These are phyloP conservation scores for Brachypteracias leptosomus DNA, from an alignment of 2,113 vertebrate genomes.

Conservation along the genomic window DNA sequence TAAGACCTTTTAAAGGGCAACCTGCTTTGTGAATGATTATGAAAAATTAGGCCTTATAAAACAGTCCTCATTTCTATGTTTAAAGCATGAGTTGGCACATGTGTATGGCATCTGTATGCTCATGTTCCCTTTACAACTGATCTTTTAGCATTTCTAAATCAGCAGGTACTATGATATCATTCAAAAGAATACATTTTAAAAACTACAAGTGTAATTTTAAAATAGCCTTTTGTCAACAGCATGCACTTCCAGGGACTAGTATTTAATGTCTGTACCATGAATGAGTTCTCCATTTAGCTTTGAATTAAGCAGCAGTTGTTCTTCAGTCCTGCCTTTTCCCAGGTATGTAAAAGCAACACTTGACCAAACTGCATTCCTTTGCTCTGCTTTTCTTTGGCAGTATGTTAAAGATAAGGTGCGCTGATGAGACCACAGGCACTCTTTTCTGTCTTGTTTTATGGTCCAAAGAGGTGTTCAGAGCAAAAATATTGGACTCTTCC, in stretches of 20 bases:
- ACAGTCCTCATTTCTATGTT: neutral
- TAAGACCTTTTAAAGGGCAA: neutral
- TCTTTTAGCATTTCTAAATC: neutral
- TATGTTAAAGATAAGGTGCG: neutral
- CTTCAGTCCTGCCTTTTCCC: neutral
- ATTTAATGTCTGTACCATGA: neutral
- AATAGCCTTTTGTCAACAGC: neutral
- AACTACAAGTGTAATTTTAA: neutral
- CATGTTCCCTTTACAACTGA: neutral
- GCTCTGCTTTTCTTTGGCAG: neutral
- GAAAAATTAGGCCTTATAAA: neutral
- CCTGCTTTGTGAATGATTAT: neutral
- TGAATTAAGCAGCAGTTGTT: constrained; percentile 11
- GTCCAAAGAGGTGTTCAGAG: neutral
- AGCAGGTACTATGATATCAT: neutral
- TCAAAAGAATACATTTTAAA: neutral
- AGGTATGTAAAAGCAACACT: neutral
- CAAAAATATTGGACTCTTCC: neutral
- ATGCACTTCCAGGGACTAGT: neutral
- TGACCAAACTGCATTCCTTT: neutral
- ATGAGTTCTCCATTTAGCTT: neutral
- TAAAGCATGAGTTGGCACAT: neutral
- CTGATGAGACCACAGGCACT: neutral
- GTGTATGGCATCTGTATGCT: neutral
- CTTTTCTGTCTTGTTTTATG: neutral